These are phyloP conservation scores for Luffia ferchaultella DNA, from an alignment of 2,888 invertebrate species.

Conservation along the genomic window DNA sequence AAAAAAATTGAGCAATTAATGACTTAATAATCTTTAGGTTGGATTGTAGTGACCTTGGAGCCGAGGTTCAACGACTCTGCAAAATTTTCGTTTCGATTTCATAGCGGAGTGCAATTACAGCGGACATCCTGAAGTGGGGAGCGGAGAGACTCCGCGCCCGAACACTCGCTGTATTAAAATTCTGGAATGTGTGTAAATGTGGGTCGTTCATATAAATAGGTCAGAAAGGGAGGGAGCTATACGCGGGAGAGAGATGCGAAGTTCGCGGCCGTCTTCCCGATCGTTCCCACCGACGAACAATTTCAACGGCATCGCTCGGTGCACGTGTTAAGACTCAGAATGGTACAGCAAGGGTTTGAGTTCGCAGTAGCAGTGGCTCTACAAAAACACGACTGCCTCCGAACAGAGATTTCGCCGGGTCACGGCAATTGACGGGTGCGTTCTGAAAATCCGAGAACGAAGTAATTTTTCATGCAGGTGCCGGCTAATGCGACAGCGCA, in stretches of 20 bases:
- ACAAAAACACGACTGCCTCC: background rate
- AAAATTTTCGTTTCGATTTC: slow-evolving; percentile 2
- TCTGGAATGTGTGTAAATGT: slow-evolving; percentile 21
- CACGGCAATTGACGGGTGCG: background rate
- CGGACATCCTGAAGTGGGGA: background rate
- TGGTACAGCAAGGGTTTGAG: background rate
- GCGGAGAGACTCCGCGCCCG: background rate
- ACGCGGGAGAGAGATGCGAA: slow-evolving; percentile 5
- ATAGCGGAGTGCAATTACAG: background rate
- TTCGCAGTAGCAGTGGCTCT: too few species aligned
- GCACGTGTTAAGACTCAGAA: background rate
- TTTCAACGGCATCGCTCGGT: background rate
- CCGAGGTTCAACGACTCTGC: background rate
- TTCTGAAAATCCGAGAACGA: background rate
- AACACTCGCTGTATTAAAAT: background rate
- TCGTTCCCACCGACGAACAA: background rate
- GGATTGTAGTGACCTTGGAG: background rate
- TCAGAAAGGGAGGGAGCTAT: slow-evolving; percentile 24
- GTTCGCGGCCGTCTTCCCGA: background rate
- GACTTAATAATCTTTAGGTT: too few species aligned
- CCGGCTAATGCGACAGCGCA: background rate
- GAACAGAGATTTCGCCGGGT: background rate
- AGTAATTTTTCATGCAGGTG: background rate
- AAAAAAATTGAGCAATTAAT: too few species aligned
- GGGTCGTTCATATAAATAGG: slow-evolving; percentile 43